These are phyloP conservation scores for Dendropsophus ebraccatus DNA, from an alignment of 2,113 vertebrate genomes.

Conservation along the genomic window DNA sequence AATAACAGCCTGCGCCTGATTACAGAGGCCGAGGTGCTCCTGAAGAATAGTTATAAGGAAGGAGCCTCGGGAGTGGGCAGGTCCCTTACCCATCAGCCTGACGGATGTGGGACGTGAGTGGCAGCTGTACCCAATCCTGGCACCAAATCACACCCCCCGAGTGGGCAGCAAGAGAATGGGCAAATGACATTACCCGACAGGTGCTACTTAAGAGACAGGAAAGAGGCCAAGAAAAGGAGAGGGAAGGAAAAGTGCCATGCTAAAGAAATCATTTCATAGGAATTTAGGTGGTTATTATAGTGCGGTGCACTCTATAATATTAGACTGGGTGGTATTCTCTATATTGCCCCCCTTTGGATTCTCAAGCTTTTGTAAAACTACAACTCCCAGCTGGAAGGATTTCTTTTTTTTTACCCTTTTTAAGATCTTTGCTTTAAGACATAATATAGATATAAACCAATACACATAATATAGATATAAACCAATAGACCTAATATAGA, in stretches of 20 bases:
- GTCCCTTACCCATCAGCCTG: not conserved
- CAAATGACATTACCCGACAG: conserved; percentile 22
- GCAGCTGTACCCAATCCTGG: conserved; percentile 3
- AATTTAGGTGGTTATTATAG: too few species aligned
- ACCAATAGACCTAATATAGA: too few species aligned
- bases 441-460: too few species aligned
- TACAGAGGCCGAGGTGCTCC: not conserved
- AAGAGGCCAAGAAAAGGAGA: not conserved
- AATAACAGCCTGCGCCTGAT: not conserved
- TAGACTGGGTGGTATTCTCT: too few species aligned
- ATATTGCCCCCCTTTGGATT: too few species aligned
- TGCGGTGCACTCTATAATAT: too few species aligned
- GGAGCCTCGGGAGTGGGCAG: not conserved
- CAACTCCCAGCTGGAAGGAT: too few species aligned
- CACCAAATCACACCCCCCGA: not conserved
- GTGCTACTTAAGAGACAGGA: conserved; percentile 3
- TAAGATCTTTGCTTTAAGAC: too few species aligned
- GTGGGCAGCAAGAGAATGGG: conserved; percentile 23
- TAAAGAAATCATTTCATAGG: not conserved
- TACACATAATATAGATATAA: too few species aligned
- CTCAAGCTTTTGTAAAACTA: too few species aligned
- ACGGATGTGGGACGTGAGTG: conserved; percentile 33
- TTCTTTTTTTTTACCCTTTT: too few species aligned
- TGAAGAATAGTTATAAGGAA: too few species aligned
- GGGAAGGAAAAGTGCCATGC: not conserved